Base-by-base conservation (phyloP, 2,797 vertebrate genomes). In the Aeoliscus strigatus region DNA sequence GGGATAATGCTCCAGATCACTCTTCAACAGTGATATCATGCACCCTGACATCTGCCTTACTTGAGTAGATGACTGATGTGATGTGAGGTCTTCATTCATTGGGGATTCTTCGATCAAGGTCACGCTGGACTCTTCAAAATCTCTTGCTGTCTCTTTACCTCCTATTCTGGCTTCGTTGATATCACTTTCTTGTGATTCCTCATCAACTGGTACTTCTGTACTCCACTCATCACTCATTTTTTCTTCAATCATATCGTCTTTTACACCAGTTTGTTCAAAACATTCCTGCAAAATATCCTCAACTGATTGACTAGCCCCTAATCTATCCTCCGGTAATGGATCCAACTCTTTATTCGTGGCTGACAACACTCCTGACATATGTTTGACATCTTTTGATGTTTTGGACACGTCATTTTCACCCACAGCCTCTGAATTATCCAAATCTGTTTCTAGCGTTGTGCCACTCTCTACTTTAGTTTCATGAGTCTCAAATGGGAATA, bases 11-110 rank as follows among this genome's bases (percentile, higher is more conserved):
- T 75, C 62, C 33, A 77, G 51, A 31, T 77, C 68, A 64, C 14
- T 66, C 25, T 4, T 72, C 6, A 75, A 62, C 21, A 73, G 33
- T 11, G 60, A 70, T 9, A 51, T n/a, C 65, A 79, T 79, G 9
- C n/a, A n/a, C n/a, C 69, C 73, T 27, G 67, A 57, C 24, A 57
- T 48, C 0, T 77, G 50, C 5, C 65, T 77, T 14, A 17, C 14
- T 54, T 62, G 48, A 29, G 32, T 18, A 3, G 37, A 36, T 0
- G 9, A 23, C 10, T 65, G 16, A 60, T 28, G 31, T 28, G 46
- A 71, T n/a, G n/a, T n/a, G n/a, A n/a, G n/a, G n/a, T 27, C 26
- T 27, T 40, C 11, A n/a, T 15, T 28, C 9, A 28, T 2, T 11
- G 14, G 10, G 2, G 2, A 25, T 59, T 16, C 13, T 39, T 51